These are phyloP conservation scores for Catocala nupta DNA, from an alignment of 2,888 invertebrate species.

Conservation along the genomic window DNA sequence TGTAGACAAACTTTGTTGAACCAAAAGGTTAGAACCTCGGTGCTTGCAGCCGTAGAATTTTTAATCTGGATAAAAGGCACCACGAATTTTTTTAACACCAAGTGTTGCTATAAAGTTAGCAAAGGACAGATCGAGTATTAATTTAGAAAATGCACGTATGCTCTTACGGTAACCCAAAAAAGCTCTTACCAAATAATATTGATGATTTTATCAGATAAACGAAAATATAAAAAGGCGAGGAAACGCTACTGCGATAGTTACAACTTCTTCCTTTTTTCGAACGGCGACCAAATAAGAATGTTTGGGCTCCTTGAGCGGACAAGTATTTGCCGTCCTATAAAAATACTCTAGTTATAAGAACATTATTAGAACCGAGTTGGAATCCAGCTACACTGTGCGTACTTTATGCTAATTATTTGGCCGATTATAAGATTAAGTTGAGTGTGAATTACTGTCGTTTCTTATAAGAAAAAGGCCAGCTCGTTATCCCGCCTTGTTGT, in stretches of 20 bases:
- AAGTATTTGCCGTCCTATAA: not conserved
- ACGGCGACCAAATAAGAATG: slow-evolving; percentile 7
- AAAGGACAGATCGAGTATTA: slow-evolving; percentile 39
- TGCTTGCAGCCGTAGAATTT: slow-evolving; percentile 42
- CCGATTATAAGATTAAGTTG: slow-evolving; percentile 73
- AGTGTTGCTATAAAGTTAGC: slow-evolving; percentile 32
- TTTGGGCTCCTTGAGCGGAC: not conserved
- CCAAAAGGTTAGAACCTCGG: slow-evolving; percentile 25
- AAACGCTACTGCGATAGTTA: not conserved
- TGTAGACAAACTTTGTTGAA: slow-evolving; percentile 24
- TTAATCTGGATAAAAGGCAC: slow-evolving; percentile 58
- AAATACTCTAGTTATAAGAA: not conserved
- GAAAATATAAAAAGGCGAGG: slow-evolving; percentile 3
- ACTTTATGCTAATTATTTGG: slow-evolving; percentile 67
- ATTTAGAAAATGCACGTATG: slow-evolving; percentile 47
- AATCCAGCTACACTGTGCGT: slow-evolving; percentile 58
- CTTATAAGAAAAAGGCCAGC: slow-evolving; percentile 66
- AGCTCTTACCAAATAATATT: not conserved
- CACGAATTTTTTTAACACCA: slow-evolving; percentile 38
- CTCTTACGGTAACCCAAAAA: not conserved
- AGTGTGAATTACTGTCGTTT: slow-evolving; percentile 68
- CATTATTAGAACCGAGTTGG: slow-evolving; percentile 23
- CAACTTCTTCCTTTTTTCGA: slow-evolving; percentile 2
- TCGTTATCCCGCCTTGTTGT: slow-evolving; percentile 77
- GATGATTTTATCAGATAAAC: not conserved